Conservation (phyloP, 2,888 invertebrate species). For the Enchytraeus crypticus region DNA sequence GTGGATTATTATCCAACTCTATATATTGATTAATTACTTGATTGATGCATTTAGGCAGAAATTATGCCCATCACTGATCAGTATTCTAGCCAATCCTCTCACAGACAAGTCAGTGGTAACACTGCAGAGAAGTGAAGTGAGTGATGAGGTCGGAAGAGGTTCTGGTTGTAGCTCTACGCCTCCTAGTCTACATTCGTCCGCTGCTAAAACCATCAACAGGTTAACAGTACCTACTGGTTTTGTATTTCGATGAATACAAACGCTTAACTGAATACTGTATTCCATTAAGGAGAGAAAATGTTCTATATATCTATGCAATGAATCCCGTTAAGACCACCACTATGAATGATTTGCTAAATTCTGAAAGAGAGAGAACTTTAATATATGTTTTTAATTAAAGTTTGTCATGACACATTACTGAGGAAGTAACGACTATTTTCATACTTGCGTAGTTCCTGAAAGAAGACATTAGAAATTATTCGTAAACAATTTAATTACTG, state of each 20-base stretch:
- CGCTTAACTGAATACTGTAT: not conserved
- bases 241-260: not conserved
- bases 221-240: too few relatives aligned
- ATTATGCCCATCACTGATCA: conserved; percentile 78
- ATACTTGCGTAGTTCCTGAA: too few relatives aligned
- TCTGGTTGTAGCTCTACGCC: conserved; percentile 64
- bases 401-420: too few relatives aligned
- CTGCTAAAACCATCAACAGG: conserved; percentile 83
- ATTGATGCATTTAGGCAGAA: conserved; percentile 61
- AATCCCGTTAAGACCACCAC: too few relatives aligned
- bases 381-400: too few relatives aligned
- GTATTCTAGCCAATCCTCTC: conserved; percentile 76
- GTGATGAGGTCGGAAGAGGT: conserved; percentile 56
- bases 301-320: not conserved
- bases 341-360: too few relatives aligned
- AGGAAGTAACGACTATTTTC: too few relatives aligned
- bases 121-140: conserved; percentile 47
- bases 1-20: too few relatives aligned
- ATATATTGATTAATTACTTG: too few relatives aligned
- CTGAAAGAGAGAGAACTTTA: too few relatives aligned
- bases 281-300: not conserved
- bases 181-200: conserved; percentile 69
- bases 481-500: too few relatives aligned
- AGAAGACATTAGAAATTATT: too few relatives aligned
- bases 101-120: conserved; percentile 60